Conservation (phyloP, 1,140 invertebrate genomes). For the Tribolium castaneum region DNA sequence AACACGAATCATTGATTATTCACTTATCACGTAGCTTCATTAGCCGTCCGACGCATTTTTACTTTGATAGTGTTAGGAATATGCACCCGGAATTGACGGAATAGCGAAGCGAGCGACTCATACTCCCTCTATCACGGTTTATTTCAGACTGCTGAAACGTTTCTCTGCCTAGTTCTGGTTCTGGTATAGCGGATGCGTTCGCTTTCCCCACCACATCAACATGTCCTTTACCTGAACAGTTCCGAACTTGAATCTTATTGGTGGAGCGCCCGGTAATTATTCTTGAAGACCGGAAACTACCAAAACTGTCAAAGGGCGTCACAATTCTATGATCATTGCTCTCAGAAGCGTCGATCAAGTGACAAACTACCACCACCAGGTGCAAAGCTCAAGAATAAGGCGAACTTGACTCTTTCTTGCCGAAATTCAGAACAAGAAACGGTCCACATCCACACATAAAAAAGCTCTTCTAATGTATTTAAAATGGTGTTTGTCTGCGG, state of each 20-base stretch:
- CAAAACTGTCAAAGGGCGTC: slow-evolving; percentile 50
- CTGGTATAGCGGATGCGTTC: slow-evolving; percentile 24
- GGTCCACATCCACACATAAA: not conserved
- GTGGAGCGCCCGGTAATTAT: slow-evolving; percentile 49
- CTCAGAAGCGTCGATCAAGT: slow-evolving; percentile 41
- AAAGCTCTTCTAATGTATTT: too few species aligned
- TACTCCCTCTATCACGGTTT: not conserved
- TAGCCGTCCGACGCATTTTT: not conserved
- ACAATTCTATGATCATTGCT: slow-evolving; percentile 49
- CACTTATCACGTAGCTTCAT: slow-evolving; percentile 9
- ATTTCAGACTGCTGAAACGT: slow-evolving; percentile 10
- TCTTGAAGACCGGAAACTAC: slow-evolving; percentile 49
- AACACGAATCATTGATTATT: slow-evolving; percentile 4
- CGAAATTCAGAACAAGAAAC: slow-evolving; percentile 28
- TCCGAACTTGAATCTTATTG: slow-evolving; percentile 48
- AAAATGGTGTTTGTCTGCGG: too few species aligned
- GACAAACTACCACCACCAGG: slow-evolving; percentile 45
- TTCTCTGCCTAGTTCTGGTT: slow-evolving; percentile 3
- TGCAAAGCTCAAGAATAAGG: slow-evolving; percentile 14
- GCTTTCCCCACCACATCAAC: slow-evolving; percentile 25
- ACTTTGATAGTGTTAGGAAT: not conserved
- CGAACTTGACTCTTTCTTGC: slow-evolving; percentile 39
- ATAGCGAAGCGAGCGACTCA: not conserved
- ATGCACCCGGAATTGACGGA: slow-evolving; percentile 3
- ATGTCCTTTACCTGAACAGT: slow-evolving; percentile 30